Percentiles rank a stretch among this genome's conserved stretches.
phyloP scores from a whole-genome alignment of 2,888 invertebrate species.

The Gastrophysa polygoni region DNA sequence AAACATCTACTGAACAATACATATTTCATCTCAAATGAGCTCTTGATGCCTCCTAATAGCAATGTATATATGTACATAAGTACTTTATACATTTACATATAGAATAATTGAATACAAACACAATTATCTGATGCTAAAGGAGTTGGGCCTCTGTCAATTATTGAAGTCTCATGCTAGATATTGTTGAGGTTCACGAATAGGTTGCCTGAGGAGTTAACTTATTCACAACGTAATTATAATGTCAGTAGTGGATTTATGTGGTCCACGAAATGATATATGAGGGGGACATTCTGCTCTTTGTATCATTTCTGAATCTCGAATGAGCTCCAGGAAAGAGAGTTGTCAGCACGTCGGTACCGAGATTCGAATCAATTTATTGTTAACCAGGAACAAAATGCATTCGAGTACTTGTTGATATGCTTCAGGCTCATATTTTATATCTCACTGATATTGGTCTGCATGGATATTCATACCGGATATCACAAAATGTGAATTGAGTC shows the following conservation, averaged over 20 bases:
- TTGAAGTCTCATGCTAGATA: not conserved
- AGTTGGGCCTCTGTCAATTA: not conserved
- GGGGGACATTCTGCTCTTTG: slow-evolving; percentile 46
- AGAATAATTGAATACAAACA: not conserved
- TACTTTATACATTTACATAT: not conserved
- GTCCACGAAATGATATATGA: slow-evolving; percentile 51
- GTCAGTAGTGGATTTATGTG: slow-evolving; percentile 52
- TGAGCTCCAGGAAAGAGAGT: not conserved
- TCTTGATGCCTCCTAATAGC: not conserved
- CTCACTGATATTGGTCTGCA: too few relatives aligned
- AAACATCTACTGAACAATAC: not conserved
- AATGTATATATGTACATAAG: not conserved
- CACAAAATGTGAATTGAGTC: too few relatives aligned
- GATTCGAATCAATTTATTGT: not conserved
- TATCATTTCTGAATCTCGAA: not conserved
- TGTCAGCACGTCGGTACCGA: not conserved
- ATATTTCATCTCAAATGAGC: not conserved
- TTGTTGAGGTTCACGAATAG: slow-evolving; percentile 1
- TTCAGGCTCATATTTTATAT: too few relatives aligned
- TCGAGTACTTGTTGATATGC: too few relatives aligned
- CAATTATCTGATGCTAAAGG: not conserved
- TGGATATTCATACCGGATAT: too few relatives aligned
- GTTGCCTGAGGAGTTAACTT: slow-evolving; percentile 43
- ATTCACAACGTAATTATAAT: slow-evolving; percentile 50
- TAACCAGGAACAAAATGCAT: not conserved